Base-by-base conservation (phyloP, 1,140 invertebrate species). In the Drosophila guanche region DNA sequence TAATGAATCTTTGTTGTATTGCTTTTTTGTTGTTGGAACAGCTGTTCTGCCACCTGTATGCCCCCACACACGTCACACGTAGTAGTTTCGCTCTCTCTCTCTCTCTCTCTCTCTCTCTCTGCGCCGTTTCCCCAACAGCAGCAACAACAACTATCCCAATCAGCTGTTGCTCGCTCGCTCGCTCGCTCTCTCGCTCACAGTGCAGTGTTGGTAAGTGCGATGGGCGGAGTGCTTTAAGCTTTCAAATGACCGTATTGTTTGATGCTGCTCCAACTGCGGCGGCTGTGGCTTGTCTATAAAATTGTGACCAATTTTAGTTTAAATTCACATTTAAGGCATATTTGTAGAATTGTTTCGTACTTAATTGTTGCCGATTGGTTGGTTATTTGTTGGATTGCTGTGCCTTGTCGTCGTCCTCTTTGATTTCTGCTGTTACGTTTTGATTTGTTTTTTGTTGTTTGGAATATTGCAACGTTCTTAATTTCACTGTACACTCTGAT, bases 31-130 rank as follows among this genome's bases (percentile, higher is more conserved):
- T 83, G 75, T 88, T 88, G 67, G 60, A 89, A 88, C 83, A 88
- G 83, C 83, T 88, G 83, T 88, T 88, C 83, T 79, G 62, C 66
- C 78, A 79, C 74, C 74, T 86, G 43, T 75, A 37, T 76, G 51
- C 68, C 79, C 51, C 68, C 66, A 75, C 66, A 33, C 83, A 88
- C 78, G 83, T 83, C 75, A 83, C 74, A 75, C 46, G 63, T 66
- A 69, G 66, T 62, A 53, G 51, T 45, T 67, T 55, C 41, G 42
- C 43, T 67, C 41, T 54, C 57, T 61, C 33, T 73, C 75, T 77
- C 66, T 56, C 67, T 65, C 42, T 68, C n/a, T n/a, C n/a, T n/a
- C 59, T 61, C 72, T 45, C 61, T 51, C 46, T 60, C 62, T 52
- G 42, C 37, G 43, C 43, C 62, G 57, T 63, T 65, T 45, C 61